These are phyloP conservation scores for Cydia strobilella DNA, from an alignment of 1,140 invertebrate genomes.

Conservation along the genomic window DNA sequence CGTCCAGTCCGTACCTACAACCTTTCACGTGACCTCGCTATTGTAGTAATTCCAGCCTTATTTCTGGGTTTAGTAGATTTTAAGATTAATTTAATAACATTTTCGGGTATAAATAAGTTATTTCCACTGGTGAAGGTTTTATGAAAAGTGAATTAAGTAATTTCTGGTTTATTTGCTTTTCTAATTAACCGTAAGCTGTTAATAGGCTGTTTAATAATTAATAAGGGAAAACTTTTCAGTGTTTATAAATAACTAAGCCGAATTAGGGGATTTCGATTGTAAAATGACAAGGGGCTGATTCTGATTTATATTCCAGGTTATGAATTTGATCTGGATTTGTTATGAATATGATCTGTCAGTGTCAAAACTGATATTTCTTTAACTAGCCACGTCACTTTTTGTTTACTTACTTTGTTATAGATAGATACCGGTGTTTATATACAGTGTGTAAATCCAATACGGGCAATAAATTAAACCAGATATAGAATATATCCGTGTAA, in stretches of 20 bases:
- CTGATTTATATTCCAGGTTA: too few species aligned
- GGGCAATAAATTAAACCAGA: too few species aligned
- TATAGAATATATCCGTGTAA: too few species aligned
- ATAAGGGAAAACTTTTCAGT: neutral
- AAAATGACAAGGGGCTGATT: too few species aligned
- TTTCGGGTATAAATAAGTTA: constrained; percentile 17
- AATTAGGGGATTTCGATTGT: too few species aligned
- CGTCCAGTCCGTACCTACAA: neutral
- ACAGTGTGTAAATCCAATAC: too few species aligned
- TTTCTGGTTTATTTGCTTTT: neutral
- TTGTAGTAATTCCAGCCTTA: constrained; percentile 19
- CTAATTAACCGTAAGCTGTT: neutral
- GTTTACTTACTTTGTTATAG: too few species aligned
- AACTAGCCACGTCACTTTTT: too few species aligned
- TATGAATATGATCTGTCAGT: too few species aligned
- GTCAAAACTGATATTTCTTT: too few species aligned
- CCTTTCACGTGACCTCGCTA: constrained; percentile 13
- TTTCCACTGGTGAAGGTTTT: constrained; percentile 3
- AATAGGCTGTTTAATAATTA: neutral
- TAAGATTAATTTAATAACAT: constrained; percentile 19
- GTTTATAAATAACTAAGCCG: neutral
- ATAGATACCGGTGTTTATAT: too few species aligned
- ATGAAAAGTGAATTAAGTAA: neutral
- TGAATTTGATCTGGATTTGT: too few species aligned
- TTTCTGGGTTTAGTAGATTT: constrained; percentile 27